Percentiles rank a stretch among this genome's conserved stretches.
Evolutionary conservation across 2,888 invertebrate genomes (phyloP).

Genomic region (Rhingia campestris): DNA sequence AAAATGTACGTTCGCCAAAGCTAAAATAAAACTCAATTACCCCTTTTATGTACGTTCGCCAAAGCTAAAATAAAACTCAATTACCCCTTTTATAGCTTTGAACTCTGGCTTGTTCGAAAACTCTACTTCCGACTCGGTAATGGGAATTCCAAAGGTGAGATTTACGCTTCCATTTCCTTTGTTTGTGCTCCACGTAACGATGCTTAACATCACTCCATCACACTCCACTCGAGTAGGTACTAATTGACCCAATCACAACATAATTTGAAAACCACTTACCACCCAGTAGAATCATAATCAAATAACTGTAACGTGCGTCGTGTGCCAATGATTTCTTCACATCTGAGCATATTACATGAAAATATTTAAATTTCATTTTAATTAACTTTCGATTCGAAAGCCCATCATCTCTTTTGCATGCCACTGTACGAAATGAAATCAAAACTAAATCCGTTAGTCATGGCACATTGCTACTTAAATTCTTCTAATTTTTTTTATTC

Average conservation of each 20-base stretch:
- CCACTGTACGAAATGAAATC: neutral
- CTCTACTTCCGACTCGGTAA: no score
- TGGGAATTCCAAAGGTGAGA: no score
- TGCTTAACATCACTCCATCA: neutral
- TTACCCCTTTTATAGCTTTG: no score
- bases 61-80: no score
- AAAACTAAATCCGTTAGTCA: slow-evolving; percentile 19
- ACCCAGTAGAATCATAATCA: neutral
- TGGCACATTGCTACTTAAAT: neutral
- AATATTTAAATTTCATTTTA: slow-evolving; percentile 15
- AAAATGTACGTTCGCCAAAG: no score
- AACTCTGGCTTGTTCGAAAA: no score
- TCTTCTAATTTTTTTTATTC: slow-evolving; percentile 1
- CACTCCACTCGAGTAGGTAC: neutral
- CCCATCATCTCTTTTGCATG: slow-evolving; percentile 13
- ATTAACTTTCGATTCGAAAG: slow-evolving; percentile 40
- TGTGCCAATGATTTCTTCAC: neutral
- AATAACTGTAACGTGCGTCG: slow-evolving; percentile 20
- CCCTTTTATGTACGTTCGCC: no score
- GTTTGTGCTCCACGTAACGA: neutral
- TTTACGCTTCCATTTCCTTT: neutral
- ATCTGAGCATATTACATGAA: slow-evolving; percentile 3
- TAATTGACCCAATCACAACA: neutral
- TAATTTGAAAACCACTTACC: neutral
- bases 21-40: no score